phyloP scores from a whole-genome alignment of 2,113 vertebrate genomes.

The Lophotis ruficrista region DNA sequence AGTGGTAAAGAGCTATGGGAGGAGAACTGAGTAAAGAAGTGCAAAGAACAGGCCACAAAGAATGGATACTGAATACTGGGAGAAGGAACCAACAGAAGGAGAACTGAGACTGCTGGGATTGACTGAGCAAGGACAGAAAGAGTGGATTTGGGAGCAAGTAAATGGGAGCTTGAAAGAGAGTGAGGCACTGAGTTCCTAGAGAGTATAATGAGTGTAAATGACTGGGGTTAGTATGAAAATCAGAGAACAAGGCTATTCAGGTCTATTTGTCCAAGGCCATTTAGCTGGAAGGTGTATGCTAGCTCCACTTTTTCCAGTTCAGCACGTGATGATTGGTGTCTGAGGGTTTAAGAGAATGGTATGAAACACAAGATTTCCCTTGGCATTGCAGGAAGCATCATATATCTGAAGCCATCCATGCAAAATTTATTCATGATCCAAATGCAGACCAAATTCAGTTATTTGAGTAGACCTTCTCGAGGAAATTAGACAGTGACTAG shows the following conservation, averaged over 20 bases:
- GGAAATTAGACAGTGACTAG: neutral
- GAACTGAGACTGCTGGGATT: neutral
- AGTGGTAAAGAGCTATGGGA: neutral
- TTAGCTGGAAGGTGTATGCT: neutral
- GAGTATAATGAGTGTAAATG: neutral
- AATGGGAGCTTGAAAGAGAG: neutral
- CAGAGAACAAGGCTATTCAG: neutral
- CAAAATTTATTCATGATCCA: neutral
- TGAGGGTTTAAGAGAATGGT: neutral
- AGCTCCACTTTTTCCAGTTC: neutral
- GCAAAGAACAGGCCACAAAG: neutral
- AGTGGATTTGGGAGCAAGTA: neutral
- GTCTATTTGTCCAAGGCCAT: neutral
- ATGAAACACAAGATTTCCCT: neutral
- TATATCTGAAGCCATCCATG: neutral
- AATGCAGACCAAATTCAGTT: neutral
- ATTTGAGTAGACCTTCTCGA: neutral
- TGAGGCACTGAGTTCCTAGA: neutral
- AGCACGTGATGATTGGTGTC: neutral
- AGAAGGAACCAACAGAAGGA: neutral
- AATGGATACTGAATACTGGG: neutral
- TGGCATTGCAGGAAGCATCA: neutral
- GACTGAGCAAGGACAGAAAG: neutral
- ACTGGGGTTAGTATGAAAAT: neutral
- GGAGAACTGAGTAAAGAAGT: neutral